A percentile compares a stretch with the other conserved stretches of the same genome.
These are phyloP conservation scores for Procavia capensis DNA, from an alignment of 2,113 vertebrate genomes.

Conservation along the genomic window DNA sequence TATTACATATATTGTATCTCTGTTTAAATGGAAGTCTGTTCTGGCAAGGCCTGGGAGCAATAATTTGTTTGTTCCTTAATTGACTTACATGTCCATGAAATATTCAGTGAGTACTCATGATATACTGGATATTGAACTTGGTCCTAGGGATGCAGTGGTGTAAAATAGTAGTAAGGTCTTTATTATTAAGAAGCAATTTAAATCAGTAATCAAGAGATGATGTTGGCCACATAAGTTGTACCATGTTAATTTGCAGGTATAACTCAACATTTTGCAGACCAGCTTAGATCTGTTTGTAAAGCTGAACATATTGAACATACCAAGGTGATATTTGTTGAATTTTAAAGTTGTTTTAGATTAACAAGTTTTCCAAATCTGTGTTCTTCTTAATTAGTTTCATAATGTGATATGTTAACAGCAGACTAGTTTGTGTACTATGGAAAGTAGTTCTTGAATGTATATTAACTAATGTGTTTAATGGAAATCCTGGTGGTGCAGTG, in stretches of 20 bases:
- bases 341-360: not conserved
- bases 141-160: not conserved
- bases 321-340: slow-evolving; percentile 30
- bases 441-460: slow-evolving; percentile 46
- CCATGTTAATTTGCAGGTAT: not conserved
- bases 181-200: not conserved
- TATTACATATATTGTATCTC: not conserved
- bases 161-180: not conserved
- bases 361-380: slow-evolving; percentile 19
- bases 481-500: too few relatives aligned
- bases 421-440: not conserved
- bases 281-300: slow-evolving; percentile 32
- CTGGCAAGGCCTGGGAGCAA: not conserved
- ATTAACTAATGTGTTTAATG: slow-evolving; percentile 27
- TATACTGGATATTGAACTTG: not conserved
- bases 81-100: not conserved
- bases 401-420: slow-evolving; percentile 20
- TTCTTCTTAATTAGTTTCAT: slow-evolving; percentile 47
- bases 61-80: not conserved
- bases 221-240: not conserved
- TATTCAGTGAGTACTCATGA: not conserved
- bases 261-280: not conserved
- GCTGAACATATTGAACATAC: not conserved
- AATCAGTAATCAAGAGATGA: not conserved
- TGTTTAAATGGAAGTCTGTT: not conserved